Percentiles rank a stretch among this genome's conserved stretches.
These are phyloP conservation scores for Fistularia commersonii DNA, from an alignment of 2,797 vertebrate genomes.

Conservation along the genomic window DNA sequence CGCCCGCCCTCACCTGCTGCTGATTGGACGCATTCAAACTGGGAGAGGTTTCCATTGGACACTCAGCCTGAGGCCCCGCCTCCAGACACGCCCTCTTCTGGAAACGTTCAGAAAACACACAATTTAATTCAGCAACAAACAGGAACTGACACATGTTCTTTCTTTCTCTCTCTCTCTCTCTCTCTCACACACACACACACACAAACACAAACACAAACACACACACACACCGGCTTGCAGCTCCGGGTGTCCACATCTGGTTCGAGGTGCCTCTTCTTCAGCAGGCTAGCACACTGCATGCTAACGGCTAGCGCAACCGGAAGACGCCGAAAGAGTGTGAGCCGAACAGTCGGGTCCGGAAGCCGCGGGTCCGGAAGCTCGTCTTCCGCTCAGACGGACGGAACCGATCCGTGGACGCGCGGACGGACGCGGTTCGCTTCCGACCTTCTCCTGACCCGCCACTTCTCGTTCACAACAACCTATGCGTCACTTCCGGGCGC, in stretches of 20 bases:
- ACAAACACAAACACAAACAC: neutral
- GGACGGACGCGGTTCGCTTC: neutral
- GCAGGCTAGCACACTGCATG: conserved; percentile 49
- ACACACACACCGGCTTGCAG: conserved; percentile 22
- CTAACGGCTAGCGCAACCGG: conserved; percentile 23
- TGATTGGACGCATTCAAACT: conserved; percentile 16
- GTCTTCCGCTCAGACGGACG: conserved; percentile 6
- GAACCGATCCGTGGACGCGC: rapidly evolving
- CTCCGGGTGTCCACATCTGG: conserved; percentile 25
- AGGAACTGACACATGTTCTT: neutral
- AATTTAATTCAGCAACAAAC: no score
- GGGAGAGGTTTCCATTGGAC: conserved; percentile 47
- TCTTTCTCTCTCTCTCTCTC: neutral
- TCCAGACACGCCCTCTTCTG: conserved; percentile 56
- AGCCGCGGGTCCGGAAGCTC: neutral
- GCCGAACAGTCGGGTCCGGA: neutral
- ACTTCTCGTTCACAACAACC: neutral
- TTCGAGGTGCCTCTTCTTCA: conserved; percentile 42
- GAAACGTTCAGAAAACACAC: conserved; percentile 2
- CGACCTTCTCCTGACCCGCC: neutral
- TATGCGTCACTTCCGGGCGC: neutral
- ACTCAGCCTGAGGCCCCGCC: conserved; percentile 31
- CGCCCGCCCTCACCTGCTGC: conserved; percentile 29
- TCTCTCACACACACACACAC: neutral
- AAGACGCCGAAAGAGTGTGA: no score